Base-by-base conservation (phyloP, 2,797 vertebrate species). In the Tapera naevia region DNA sequence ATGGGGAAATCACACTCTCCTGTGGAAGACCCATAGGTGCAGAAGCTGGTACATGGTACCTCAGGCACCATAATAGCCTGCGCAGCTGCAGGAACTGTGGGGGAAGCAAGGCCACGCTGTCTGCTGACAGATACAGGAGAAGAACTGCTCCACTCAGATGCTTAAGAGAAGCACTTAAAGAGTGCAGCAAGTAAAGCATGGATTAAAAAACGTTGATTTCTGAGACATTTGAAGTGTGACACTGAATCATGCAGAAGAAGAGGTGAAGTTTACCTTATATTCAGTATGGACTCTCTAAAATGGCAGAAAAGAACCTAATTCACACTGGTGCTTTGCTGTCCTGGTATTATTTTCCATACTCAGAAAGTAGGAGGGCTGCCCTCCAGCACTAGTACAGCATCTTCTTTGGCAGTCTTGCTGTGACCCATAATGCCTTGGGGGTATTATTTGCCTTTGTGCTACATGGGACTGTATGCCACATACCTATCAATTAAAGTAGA, bases 41-140 rank as follows among this genome's bases (percentile, higher is more conserved):
- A 82, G 79, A 3, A 66, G 51, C 37, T 66, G 80, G 53, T 19
- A 30, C 37, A 33, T 72, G 64, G 13, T 28, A 28, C 18, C 33
- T 33, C 5, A 3, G 37, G 25, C 41, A 30, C 22, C 4, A 0
- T 2, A 17, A 61, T 0, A 2, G 56, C 46, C 81, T 10, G 0
- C 25, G 61, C 1, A 0, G 43, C 67, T 58, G 48, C n/a, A 67
- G 53, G 21, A 72, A 19, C 70, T 18, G 19, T 2, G n/a, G 12
- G 16, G 37, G 24, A 65, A 88, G 46, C 74, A 79, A 46, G 43
- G 35, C 7, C 30, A 14, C 3, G 8, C 45, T 54, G 19, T 24
- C 65, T 61, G 54, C 54, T 28, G 25, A 35, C 0, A 5, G 33
- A 65, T 4, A 69, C 15, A 62, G 14, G 17, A 43, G 33, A 24